Conservation (phyloP, 2,113 vertebrate species). For the Laticauda colubrina region DNA sequence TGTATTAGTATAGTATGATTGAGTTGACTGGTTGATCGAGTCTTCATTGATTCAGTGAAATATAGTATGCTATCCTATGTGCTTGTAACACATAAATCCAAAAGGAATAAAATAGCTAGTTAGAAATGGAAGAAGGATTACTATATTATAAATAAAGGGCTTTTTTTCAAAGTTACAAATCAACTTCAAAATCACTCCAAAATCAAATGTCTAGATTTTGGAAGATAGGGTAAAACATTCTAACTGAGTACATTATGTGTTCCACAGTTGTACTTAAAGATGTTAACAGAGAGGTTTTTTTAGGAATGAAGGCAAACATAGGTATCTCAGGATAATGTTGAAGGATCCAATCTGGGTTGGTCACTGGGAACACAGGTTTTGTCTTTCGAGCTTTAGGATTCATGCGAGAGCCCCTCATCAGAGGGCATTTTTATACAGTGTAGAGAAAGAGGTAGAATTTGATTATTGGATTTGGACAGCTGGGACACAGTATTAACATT, state of each 20-base stretch:
- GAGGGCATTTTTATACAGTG: neutral
- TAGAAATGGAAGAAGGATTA: neutral
- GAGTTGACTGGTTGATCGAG: neutral
- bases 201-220: neutral
- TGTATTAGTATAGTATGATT: conserved; percentile 28
- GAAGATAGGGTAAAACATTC: neutral
- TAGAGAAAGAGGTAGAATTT: neutral
- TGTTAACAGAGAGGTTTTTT: too few relatives aligned
- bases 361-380: too few relatives aligned
- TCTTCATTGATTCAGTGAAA: neutral
- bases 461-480: neutral
- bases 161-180: neutral
- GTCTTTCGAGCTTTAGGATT: too few relatives aligned
- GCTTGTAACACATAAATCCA: conserved; percentile 30
- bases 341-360: too few relatives aligned
- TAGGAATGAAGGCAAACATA: too few relatives aligned
- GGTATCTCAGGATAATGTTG: too few relatives aligned
- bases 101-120: conserved; percentile 15
- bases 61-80: conserved; percentile 35
- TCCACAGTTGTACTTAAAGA: neutral
- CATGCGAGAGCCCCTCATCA: too few relatives aligned
- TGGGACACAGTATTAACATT: neutral
- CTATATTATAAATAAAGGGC: neutral
- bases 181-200: neutral
- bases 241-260: neutral